Conservation (phyloP, 1,140 invertebrate genomes). For the Papilio dardanus region DNA sequence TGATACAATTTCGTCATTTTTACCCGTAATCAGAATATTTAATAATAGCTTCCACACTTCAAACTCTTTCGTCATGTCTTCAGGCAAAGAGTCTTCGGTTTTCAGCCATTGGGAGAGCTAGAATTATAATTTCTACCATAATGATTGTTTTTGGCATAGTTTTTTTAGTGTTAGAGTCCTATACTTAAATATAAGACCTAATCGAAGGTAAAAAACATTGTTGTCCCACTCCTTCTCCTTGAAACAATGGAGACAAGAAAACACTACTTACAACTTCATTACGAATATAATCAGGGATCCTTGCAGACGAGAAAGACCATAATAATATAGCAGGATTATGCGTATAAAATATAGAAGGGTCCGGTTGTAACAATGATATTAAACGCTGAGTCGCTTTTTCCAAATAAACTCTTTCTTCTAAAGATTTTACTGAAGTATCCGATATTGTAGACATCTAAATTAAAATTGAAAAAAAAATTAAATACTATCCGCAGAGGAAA, state of each 20-base stretch:
- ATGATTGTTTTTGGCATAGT: too few relatives aligned
- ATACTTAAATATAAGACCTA: too few relatives aligned
- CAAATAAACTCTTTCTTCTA: constrained; percentile 64
- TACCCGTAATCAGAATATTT: constrained; percentile 59
- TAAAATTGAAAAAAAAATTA: neutral
- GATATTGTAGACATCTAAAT: constrained; percentile 73
- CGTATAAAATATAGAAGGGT: constrained; percentile 63
- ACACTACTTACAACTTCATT: constrained; percentile 65
- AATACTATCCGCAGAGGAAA: too few relatives aligned
- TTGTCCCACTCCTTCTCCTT: too few relatives aligned
- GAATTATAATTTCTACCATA: too few relatives aligned
- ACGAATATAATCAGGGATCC: constrained; percentile 59
- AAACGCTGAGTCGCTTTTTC: constrained; percentile 68
- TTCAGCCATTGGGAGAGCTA: constrained; percentile 73
- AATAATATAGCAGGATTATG: constrained; percentile 70
- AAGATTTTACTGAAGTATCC: constrained; percentile 54
- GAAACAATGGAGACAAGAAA: too few relatives aligned
- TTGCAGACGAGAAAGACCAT: constrained; percentile 65
- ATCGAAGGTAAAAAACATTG: too few relatives aligned
- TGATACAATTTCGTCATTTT: constrained; percentile 46
- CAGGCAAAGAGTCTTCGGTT: constrained; percentile 61
- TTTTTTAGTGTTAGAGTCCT: too few relatives aligned
- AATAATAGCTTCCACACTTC: constrained; percentile 66
- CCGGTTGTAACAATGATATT: constrained; percentile 54
- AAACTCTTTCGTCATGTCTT: constrained; percentile 62